Evolutionary conservation across 1,140 invertebrate genomes (phyloP).

Genomic region (Dolichoris vasculosae): DNA sequence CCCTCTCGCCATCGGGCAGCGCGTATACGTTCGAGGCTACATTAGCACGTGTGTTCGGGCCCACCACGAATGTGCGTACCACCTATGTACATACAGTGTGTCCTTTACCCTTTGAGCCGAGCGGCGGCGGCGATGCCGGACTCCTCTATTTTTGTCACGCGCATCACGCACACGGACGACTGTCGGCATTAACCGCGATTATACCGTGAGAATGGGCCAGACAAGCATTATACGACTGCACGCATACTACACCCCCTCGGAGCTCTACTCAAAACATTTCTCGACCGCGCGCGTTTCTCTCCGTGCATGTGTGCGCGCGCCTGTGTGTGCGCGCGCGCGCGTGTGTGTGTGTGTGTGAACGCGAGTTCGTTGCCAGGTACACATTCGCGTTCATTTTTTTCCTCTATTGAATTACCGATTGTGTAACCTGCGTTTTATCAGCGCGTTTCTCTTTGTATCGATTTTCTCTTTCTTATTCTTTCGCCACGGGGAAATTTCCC

Average conservation of each 20-base stretch:
- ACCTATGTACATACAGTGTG: slow-evolving; percentile 22
- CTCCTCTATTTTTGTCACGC: slow-evolving; percentile 60
- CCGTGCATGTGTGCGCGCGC: not conserved
- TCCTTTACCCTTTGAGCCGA: slow-evolving; percentile 32
- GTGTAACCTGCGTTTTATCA: slow-evolving; percentile 16
- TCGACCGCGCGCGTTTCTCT: not conserved
- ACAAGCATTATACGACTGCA: slow-evolving; percentile 20
- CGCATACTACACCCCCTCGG: slow-evolving; percentile 13
- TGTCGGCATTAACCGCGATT: slow-evolving; percentile 37
- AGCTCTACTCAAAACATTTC: slow-evolving; percentile 16
- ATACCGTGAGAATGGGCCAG: slow-evolving; percentile 44
- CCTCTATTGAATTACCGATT: slow-evolving; percentile 27
- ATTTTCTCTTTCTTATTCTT: slow-evolving; percentile 7
- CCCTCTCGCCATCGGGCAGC: not conserved
- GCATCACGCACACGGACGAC: slow-evolving; percentile 49
- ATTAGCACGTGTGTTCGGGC: slow-evolving; percentile 29
- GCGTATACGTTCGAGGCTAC: not conserved
- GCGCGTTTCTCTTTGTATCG: slow-evolving; percentile 11
- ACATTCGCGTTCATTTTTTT: not conserved
- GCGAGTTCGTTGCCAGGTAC: not conserved
- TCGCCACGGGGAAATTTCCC: no score
- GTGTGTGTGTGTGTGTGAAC: not conserved
- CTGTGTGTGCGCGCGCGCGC: not conserved
- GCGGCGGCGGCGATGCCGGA: not conserved
- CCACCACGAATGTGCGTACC: slow-evolving; percentile 8